A percentile compares a stretch with the other conserved stretches of the same genome.
Evolutionary conservation across 2,113 vertebrate species (phyloP).

Genomic region (Isurus oxyrinchus): DNA sequence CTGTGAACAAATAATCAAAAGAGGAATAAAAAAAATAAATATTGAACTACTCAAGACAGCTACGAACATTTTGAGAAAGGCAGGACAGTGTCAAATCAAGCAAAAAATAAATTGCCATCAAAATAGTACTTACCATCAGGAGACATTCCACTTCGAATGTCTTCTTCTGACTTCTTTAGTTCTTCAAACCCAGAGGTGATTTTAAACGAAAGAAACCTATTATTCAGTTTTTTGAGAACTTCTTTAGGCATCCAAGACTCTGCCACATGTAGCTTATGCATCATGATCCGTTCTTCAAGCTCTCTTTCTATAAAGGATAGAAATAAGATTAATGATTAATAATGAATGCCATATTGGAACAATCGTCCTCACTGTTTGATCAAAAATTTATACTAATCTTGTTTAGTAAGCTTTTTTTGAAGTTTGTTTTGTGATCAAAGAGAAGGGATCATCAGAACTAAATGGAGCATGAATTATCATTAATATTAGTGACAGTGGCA

Average conservation of each 20-base stretch:
- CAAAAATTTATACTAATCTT: background rate
- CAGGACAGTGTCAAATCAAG: background rate
- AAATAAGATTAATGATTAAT: background rate
- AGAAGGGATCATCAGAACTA: background rate
- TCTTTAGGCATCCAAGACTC: slow-evolving; percentile 17
- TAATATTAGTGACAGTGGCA: background rate
- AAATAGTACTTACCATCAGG: background rate
- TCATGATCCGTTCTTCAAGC: slow-evolving; percentile 22
- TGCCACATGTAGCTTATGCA: slow-evolving; percentile 12
- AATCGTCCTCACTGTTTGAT: too few relatives aligned
- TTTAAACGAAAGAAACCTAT: background rate
- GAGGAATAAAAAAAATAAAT: background rate
- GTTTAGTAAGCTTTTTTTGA: background rate
- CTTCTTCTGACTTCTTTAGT: background rate
- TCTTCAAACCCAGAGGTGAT: background rate
- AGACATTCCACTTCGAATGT: slow-evolving; percentile 13
- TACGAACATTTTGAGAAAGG: background rate
- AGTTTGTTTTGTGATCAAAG: background rate
- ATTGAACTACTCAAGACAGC: background rate
- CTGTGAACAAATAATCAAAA: background rate
- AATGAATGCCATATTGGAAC: background rate
- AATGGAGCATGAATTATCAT: background rate
- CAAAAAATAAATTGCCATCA: too few relatives aligned
- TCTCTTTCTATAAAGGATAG: background rate
- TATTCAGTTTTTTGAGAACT: background rate